Conservation (phyloP, 1,140 invertebrate genomes). For the Drosophila kanapiae region DNA sequence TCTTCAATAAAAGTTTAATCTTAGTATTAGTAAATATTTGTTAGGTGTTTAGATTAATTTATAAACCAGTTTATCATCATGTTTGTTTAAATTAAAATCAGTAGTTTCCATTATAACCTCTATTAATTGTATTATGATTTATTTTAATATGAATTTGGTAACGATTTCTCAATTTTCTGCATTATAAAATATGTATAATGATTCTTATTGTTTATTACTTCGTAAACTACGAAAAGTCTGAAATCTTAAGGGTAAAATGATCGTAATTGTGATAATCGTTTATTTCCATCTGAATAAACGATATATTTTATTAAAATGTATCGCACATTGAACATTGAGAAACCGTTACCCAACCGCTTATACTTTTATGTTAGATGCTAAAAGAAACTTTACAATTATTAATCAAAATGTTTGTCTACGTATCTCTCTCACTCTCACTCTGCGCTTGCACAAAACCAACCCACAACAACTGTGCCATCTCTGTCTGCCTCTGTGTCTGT, state of each 20-base stretch:
- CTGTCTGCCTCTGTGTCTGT: slow-evolving; percentile 32
- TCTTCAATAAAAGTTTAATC: background rate
- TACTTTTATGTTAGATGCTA: slow-evolving; percentile 18
- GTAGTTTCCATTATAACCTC: background rate
- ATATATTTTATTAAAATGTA: background rate
- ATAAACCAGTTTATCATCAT: background rate
- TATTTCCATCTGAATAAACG: background rate
- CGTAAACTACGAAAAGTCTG: too few relatives aligned
- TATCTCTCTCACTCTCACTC: slow-evolving; percentile 51
- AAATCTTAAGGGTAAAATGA: too few relatives aligned
- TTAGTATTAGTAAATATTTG: background rate
- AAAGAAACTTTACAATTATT: slow-evolving; percentile 22
- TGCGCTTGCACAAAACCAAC: slow-evolving; percentile 66
- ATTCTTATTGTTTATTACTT: background rate
- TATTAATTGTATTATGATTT: background rate
- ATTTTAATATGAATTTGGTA: background rate
- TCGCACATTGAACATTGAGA: slow-evolving; percentile 7
- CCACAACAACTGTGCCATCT: slow-evolving; percentile 56
- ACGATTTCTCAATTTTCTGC: slow-evolving; percentile 8
- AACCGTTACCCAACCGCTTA: background rate
- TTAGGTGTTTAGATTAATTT: slow-evolving; percentile 4
- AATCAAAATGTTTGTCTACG: slow-evolving; percentile 53
- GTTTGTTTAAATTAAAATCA: background rate
- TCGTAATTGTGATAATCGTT: background rate
- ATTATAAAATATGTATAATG: background rate